Evolutionary conservation across 2,797 vertebrate genomes (phyloP).

Genomic region (Enteromius treurensis): DNA sequence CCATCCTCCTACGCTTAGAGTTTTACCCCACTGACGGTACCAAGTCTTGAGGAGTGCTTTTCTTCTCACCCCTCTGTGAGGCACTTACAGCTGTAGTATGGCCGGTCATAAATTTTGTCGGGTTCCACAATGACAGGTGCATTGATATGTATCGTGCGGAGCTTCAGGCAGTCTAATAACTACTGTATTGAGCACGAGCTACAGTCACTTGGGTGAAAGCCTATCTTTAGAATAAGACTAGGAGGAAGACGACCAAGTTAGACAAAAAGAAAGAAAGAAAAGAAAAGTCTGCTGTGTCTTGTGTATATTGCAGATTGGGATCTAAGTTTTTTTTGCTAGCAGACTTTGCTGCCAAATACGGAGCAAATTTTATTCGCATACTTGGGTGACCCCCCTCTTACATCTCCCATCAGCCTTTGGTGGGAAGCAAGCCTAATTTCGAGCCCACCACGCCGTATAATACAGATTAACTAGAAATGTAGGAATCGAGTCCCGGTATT

Average conservation of each 20-base stretch:
- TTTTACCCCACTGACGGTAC: conserved; percentile 88
- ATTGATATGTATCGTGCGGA: conserved; percentile 94
- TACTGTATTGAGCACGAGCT: conserved; percentile 70
- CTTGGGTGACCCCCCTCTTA: conserved; percentile 37
- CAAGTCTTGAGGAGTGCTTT: conserved; percentile 83
- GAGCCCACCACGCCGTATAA: no score
- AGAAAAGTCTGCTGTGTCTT: not conserved
- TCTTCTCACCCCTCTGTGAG: conserved; percentile 90
- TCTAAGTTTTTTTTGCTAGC: not conserved
- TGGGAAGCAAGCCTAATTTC: not conserved
- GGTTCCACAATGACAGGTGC: conserved; percentile 97
- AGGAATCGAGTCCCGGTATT: not conserved
- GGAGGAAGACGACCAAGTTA: not conserved
- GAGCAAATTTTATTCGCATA: conserved; percentile 49
- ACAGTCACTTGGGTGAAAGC: conserved; percentile 74
- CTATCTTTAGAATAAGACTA: conserved; percentile 17
- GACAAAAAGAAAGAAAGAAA: not conserved
- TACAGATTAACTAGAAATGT: not conserved
- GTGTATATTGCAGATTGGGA: conserved; percentile 31
- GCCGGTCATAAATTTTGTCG: conserved; percentile 95
- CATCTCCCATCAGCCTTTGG: conserved; percentile 8
- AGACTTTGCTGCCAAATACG: conserved; percentile 9
- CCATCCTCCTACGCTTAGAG: conserved; percentile 92
- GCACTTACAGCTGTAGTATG: conserved; percentile 89
- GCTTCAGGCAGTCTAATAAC: conserved; percentile 82